Conservation (phyloP, 2,113 vertebrate species). For the Promerops cafer region DNA sequence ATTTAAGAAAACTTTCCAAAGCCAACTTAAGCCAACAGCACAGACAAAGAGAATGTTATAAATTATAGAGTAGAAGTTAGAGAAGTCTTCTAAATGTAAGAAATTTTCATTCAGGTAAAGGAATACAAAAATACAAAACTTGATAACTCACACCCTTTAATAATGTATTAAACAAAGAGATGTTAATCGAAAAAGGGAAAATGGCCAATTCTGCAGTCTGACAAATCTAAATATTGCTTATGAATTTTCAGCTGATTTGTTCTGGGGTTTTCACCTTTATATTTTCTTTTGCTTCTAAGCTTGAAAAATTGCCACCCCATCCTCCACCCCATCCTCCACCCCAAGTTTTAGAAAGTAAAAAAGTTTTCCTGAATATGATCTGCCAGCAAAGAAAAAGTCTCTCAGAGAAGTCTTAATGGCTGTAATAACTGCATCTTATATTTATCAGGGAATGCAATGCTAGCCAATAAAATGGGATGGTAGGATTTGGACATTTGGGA, state of each 20-base stretch:
- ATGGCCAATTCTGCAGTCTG: not conserved
- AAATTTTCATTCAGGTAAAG: not conserved
- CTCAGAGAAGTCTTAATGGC: not conserved
- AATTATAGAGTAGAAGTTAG: not conserved
- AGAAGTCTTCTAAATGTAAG: not conserved
- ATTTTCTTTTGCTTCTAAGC: not conserved
- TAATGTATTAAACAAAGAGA: not conserved
- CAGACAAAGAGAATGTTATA: not conserved
- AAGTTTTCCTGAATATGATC: not conserved
- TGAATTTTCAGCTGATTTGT: not conserved
- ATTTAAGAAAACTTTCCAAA: not conserved
- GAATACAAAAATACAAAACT: not conserved
- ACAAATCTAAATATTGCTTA: not conserved
- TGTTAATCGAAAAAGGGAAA: not conserved
- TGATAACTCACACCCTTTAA: not conserved
- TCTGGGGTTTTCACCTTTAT: not conserved
- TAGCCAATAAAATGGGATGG: not conserved
- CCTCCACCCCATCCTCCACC: too few species aligned
- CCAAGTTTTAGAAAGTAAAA: not conserved
- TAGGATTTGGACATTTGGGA: not conserved
- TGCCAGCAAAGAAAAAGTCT: not conserved
- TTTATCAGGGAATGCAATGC: not conserved
- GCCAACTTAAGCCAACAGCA: not conserved
- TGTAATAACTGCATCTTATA: not conserved
- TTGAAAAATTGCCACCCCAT: not conserved